Percentiles rank a stretch among this genome's conserved stretches.
Evolutionary conservation across 1,140 invertebrate genomes (phyloP).

Genomic region (Anastrepha ludens): DNA sequence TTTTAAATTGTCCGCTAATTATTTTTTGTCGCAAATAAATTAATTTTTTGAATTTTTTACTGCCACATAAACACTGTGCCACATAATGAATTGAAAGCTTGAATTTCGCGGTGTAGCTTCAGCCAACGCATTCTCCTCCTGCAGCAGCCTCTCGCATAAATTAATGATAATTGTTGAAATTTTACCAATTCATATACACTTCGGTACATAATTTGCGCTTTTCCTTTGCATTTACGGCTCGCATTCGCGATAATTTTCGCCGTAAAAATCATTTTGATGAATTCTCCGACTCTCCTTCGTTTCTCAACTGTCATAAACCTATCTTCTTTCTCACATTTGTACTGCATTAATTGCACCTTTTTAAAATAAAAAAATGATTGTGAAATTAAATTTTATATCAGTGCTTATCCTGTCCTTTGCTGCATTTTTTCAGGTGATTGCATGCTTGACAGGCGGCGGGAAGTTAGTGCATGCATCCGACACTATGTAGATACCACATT

Average conservation of each 20-base stretch:
- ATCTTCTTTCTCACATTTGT: neutral
- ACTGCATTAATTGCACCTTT: neutral
- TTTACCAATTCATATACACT: constrained; percentile 10
- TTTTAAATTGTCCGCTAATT: no score
- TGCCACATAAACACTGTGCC: neutral
- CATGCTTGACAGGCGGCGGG: neutral
- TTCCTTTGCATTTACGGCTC: neutral
- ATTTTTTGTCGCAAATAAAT: no score
- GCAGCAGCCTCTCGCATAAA: neutral
- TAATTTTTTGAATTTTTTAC: no score
- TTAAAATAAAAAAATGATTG: neutral
- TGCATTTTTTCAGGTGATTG: neutral
- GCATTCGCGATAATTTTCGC: neutral
- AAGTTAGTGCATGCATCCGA: neutral
- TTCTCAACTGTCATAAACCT: neutral
- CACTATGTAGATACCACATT: neutral
- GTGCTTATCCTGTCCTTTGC: neutral
- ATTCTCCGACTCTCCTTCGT: neutral
- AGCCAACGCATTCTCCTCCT: neutral
- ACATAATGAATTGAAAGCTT: neutral
- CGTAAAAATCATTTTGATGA: neutral
- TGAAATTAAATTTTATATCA: neutral
- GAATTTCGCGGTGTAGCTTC: neutral
- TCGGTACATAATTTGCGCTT: neutral
- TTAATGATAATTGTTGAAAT: constrained; percentile 22